Evolutionary conservation across 2,888 invertebrate genomes (phyloP).

Genomic region (Drosophila ustulata): DNA sequence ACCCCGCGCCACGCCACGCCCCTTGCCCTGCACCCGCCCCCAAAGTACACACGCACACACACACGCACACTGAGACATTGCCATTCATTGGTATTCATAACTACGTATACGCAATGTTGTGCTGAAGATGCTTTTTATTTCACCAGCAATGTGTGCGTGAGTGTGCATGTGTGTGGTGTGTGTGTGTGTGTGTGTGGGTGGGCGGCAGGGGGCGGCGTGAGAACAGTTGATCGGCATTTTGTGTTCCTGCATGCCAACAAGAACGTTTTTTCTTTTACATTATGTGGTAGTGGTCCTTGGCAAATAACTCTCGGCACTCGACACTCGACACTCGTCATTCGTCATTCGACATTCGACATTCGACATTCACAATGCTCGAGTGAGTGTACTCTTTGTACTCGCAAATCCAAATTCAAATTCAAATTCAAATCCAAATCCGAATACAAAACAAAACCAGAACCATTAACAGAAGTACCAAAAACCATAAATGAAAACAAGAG

Average conservation of each 20-base stretch:
- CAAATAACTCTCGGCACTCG: conserved; percentile 37
- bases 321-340: too few relatives aligned
- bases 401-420: conserved; percentile 49
- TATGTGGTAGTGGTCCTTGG: conserved; percentile 82
- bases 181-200: conserved; percentile 10
- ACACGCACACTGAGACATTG: conserved; percentile 5
- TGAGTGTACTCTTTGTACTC: conserved; percentile 46
- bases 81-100: conserved; percentile 46
- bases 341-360: conserved; percentile 31
- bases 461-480: conserved; percentile 29
- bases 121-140: conserved; percentile 36
- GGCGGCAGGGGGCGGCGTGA: conserved; percentile 27
- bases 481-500: conserved; percentile 31
- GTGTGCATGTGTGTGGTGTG: not conserved
- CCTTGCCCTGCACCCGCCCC: conserved; percentile 6
- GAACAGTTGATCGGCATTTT: conserved; percentile 76
- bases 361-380: conserved; percentile 56
- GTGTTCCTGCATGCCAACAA: conserved; percentile 84
- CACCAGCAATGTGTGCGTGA: conserved; percentile 19
- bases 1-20: conserved; percentile 23
- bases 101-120: conserved; percentile 52
- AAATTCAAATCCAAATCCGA: conserved; percentile 55
- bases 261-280: conserved; percentile 84
- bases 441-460: conserved; percentile 27
- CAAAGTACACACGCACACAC: conserved; percentile 3